A percentile compares a stretch with the other conserved stretches of the same genome.
Conservation (phyloP, 30 jellyfish, hydroid and myxozoan species). For the Catostylus mosaicus region DNA sequence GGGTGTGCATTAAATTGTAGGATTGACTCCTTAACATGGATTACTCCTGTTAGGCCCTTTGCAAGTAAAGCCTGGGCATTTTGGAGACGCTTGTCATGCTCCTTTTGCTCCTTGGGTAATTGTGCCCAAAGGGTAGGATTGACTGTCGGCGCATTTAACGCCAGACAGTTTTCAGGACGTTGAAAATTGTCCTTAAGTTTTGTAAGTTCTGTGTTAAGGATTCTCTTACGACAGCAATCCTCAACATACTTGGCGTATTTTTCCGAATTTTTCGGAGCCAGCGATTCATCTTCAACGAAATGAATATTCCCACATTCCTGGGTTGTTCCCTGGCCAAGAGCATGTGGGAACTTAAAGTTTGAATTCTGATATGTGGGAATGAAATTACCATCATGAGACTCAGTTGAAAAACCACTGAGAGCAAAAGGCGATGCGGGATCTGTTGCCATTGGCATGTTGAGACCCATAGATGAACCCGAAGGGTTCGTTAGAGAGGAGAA, state of each 20-base stretch:
- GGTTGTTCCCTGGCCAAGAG: neutral
- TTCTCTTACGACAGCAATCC: slow-evolving; percentile 28
- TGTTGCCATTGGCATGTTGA: slow-evolving; percentile 1
- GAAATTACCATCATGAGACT: neutral
- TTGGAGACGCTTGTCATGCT: slow-evolving; percentile 22
- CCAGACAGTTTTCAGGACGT: too few species aligned
- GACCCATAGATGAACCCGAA: neutral
- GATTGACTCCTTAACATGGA: slow-evolving; percentile 2
- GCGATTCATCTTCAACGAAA: slow-evolving; percentile 2
- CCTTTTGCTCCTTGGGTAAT: neutral
- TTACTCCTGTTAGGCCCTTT: slow-evolving; percentile 18
- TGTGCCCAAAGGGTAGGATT: too few species aligned
- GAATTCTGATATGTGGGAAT: neutral
- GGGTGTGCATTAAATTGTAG: slow-evolving; percentile 14
- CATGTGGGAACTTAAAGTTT: neutral
- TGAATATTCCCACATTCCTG: neutral
- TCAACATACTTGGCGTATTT: slow-evolving; percentile 1
- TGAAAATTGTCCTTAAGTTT: neutral
- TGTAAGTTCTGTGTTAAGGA: slow-evolving; percentile 10
- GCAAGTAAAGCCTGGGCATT: slow-evolving; percentile 16
- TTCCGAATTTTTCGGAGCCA: neutral
- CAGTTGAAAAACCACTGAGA: neutral
- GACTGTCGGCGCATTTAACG: slow-evolving; percentile 13
- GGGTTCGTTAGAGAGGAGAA: slow-evolving; percentile 4
- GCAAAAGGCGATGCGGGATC: neutral